Percentiles rank a stretch among this genome's conserved stretches.
Evolutionary conservation across 2,888 invertebrate genomes (phyloP).

Genomic region (Isoperla grammatica): DNA sequence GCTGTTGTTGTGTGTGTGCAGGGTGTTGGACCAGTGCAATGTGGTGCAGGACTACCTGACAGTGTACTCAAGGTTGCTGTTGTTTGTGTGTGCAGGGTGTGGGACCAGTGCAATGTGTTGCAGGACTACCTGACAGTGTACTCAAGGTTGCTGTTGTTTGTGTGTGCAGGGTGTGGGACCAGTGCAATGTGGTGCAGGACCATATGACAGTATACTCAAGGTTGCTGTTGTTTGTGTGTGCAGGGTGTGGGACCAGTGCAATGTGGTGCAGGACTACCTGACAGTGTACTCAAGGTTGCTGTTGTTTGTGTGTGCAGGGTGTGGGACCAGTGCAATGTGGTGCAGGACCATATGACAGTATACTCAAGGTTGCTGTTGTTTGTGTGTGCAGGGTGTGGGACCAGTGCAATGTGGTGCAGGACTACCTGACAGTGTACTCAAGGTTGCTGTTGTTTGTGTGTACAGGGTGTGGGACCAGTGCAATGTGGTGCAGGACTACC

Average conservation of each 20-base stretch:
- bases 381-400: slow-evolving; percentile 61
- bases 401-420: slow-evolving; percentile 75
- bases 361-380: slow-evolving; percentile 59
- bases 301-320: slow-evolving; percentile 56
- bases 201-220: slow-evolving; percentile 64
- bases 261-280: slow-evolving; percentile 73
- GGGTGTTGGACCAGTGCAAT: slow-evolving; percentile 78
- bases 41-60: slow-evolving; percentile 76
- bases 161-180: slow-evolving; percentile 64
- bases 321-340: slow-evolving; percentile 77
- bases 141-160: too few species aligned
- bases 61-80: slow-evolving; percentile 47
- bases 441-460: too few species aligned
- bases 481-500: slow-evolving; percentile 73
- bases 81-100: slow-evolving; percentile 55
- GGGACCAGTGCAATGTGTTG: slow-evolving; percentile 76
- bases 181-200: slow-evolving; percentile 76
- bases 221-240: too few species aligned
- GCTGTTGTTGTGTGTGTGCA: slow-evolving; percentile 37
- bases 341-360: slow-evolving; percentile 75
- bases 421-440: slow-evolving; percentile 68
- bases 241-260: slow-evolving; percentile 78
- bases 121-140: slow-evolving; percentile 77
- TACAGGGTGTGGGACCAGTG: slow-evolving; percentile 74
- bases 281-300: slow-evolving; percentile 68